Conservation (phyloP, 2,888 invertebrate genomes). For the Eudasyphora cyanicolor region DNA sequence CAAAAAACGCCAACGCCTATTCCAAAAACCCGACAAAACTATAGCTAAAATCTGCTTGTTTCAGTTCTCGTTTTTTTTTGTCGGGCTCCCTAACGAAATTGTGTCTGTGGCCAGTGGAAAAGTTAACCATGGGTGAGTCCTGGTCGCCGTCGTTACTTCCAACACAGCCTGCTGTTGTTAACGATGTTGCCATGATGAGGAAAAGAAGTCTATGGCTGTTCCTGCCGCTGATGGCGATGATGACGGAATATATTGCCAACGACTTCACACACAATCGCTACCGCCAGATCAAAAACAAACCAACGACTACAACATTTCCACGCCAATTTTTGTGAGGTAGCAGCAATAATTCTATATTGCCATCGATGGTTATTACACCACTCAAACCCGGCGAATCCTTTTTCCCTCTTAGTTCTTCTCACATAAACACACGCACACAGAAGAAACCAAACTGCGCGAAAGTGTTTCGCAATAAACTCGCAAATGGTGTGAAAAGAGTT, state of each 20-base stretch:
- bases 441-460: neutral
- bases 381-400: neutral
- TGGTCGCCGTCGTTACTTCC: neutral
- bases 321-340: conserved; percentile 41
- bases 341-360: conserved; percentile 53
- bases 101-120: neutral
- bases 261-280: neutral
- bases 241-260: neutral
- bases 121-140: neutral
- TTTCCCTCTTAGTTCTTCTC: no score
- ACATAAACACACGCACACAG: neutral
- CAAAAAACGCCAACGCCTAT: conserved; percentile 10
- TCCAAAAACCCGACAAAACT: conserved; percentile 1
- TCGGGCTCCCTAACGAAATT: conserved; percentile 33
- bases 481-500: neutral
- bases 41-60: no score
- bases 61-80: no score
- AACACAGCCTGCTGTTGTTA: neutral
- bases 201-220: neutral
- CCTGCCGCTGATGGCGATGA: neutral
- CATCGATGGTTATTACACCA: conserved; percentile 25
- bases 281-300: neutral
- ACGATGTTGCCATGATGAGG: neutral
- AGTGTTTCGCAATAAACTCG: neutral
- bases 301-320: neutral